Conservation (phyloP, 2,113 vertebrate species). For the Mionectes macconnelli region DNA sequence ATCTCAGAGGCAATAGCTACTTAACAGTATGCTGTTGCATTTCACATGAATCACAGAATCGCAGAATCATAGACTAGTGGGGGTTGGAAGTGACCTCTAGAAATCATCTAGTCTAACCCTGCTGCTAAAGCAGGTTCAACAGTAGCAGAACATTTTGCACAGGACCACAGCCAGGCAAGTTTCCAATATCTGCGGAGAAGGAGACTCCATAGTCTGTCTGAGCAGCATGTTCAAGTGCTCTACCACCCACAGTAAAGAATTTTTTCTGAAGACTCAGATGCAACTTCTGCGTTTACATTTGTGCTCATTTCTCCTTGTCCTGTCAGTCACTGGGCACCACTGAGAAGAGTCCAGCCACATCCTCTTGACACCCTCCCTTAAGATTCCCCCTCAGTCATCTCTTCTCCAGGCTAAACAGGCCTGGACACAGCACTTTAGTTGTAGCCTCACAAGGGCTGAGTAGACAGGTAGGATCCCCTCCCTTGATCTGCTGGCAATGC, state of each 20-base stretch:
- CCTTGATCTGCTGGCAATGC: neutral
- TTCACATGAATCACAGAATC: neutral
- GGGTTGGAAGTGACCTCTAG: neutral
- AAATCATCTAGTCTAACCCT: neutral
- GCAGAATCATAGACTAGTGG: neutral
- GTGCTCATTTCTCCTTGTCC: neutral
- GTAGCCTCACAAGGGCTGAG: neutral
- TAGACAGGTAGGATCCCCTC: neutral
- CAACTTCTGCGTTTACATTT: neutral
- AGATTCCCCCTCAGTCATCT: neutral
- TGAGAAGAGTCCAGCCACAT: neutral
- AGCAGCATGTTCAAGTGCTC: rapidly evolving
- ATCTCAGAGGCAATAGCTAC: neutral
- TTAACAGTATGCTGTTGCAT: neutral
- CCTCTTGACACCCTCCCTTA: neutral
- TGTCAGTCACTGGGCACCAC: neutral
- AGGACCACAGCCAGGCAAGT: neutral
- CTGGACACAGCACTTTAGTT: neutral
- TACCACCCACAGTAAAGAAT: neutral
- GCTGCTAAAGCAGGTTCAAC: neutral
- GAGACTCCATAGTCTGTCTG: neutral
- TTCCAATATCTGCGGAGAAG: neutral
- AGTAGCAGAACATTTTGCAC: neutral
- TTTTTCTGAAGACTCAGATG: neutral
- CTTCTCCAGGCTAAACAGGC: neutral